These are phyloP conservation scores for Percina caprodes DNA, from an alignment of 2,113 vertebrate genomes.

Conservation along the genomic window DNA sequence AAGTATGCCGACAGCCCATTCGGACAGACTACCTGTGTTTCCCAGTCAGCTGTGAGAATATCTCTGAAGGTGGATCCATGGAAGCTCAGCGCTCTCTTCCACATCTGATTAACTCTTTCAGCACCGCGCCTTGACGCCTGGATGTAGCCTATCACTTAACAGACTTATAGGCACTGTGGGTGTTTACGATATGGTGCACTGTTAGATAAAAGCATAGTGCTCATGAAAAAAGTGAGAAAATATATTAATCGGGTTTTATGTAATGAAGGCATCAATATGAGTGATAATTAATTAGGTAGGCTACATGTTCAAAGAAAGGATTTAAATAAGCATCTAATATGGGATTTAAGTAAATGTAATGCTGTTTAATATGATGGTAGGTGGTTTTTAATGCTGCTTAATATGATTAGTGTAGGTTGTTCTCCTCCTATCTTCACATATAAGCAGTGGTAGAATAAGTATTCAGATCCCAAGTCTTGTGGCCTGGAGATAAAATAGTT, in stretches of 20 bases:
- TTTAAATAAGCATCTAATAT: not conserved
- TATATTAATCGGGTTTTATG: not conserved
- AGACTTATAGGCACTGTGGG: not conserved
- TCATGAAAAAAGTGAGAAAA: not conserved
- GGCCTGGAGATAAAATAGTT: too few species aligned
- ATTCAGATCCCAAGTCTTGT: too few species aligned
- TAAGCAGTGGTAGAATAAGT: not conserved
- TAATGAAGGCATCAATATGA: slow-evolving; percentile 10
- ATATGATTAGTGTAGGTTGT: too few species aligned
- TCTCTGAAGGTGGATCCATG: slow-evolving; percentile 74
- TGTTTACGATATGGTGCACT: not conserved
- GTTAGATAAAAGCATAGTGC: not conserved
- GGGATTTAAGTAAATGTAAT: not conserved
- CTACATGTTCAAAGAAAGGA: not conserved
- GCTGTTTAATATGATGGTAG: not conserved
- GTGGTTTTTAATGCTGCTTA: too few species aligned
- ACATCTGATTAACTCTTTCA: slow-evolving; percentile 81
- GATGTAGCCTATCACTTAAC: not conserved
- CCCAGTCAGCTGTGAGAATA: slow-evolving; percentile 68
- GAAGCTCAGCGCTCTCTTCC: slow-evolving; percentile 73
- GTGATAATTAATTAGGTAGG: not conserved
- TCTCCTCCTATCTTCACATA: not conserved
- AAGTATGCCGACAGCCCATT: slow-evolving; percentile 83
- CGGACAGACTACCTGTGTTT: slow-evolving; percentile 68
- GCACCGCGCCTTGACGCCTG: slow-evolving; percentile 41